Base-by-base conservation (phyloP, 2,113 vertebrate species). In the Tilapia sparmanii region DNA sequence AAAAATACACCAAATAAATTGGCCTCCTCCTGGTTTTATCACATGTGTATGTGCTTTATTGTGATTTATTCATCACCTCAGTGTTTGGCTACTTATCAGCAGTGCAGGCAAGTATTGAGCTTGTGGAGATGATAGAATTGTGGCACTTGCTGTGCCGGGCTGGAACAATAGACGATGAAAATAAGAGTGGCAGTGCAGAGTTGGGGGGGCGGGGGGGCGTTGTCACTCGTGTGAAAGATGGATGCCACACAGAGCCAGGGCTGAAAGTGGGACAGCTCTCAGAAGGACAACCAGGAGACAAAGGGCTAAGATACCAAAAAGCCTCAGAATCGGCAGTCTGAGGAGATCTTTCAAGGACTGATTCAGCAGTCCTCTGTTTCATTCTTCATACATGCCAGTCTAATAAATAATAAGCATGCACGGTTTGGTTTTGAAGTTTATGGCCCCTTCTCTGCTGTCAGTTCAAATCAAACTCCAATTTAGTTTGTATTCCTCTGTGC, bases 241-340 rank as follows among this genome's bases (percentile, higher is more conserved):
- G 94, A 91, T 93, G 95, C 91, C 94, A 93, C 92, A 92, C 87
- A 86, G 82, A 91, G 87, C 84, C 61, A 5, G 68, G 87, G 52
- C 87, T 89, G 84, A 93, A 95, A 95, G 88, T 95, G 94, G 94
- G 94, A 89, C 94, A 94, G 91, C 93, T 95, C 95, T 95, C 93
- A 54, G 87, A 93, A 94, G 94, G 94, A 91, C 81, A 53, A 31
- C 47, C 3, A 31, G 11, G 76, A 42, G 86, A 84, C 22, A 12
- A 61, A 71, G 35, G 85, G 80, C 35, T 53, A 6, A 31, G 55
- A 84, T 73, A 80, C 18, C 71, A 35, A 84, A 82, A 80, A n/a
- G 53, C 73, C 76, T 91, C 57, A 50, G 73, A 63, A 55, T 79
- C 63, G 8, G 24, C 80, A 33, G 52, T 76, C 29, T 38, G 40